Conservation (phyloP, 2,113 vertebrate genomes). For the Gnathonemus echidnorhynchus region DNA sequence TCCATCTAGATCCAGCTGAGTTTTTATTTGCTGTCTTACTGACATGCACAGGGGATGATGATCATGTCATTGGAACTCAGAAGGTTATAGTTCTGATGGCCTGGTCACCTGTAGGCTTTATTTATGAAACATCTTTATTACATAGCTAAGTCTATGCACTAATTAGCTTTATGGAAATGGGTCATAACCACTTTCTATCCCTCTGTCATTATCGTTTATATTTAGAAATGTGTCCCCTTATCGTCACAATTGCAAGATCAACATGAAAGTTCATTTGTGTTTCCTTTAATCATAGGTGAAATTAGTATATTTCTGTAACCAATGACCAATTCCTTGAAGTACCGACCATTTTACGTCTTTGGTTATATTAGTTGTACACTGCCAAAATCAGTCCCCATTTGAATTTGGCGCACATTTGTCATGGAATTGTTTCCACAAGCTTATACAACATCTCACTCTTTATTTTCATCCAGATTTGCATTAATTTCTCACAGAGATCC, state of each 20-base stretch:
- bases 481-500: too few relatives aligned
- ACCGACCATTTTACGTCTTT: neutral
- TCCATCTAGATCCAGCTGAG: neutral
- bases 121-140: neutral
- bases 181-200: neutral
- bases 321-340: neutral
- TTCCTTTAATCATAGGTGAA: neutral
- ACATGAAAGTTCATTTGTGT: neutral
- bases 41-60: neutral
- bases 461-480: too few relatives aligned
- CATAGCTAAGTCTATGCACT: neutral
- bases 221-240: neutral
- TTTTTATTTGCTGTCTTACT: neutral
- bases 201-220: neutral
- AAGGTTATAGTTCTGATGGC: neutral
- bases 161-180: neutral
- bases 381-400: too few relatives aligned
- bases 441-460: too few relatives aligned
- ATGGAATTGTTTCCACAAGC: too few relatives aligned
- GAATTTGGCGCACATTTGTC: too few relatives aligned
- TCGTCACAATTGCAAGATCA: neutral
- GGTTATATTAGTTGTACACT: neutral
- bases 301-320: neutral
- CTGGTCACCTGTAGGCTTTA: neutral
- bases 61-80: neutral